These are phyloP conservation scores for Pteria penguin DNA, from an alignment of 2,888 invertebrate genomes.

Conservation along the genomic window DNA sequence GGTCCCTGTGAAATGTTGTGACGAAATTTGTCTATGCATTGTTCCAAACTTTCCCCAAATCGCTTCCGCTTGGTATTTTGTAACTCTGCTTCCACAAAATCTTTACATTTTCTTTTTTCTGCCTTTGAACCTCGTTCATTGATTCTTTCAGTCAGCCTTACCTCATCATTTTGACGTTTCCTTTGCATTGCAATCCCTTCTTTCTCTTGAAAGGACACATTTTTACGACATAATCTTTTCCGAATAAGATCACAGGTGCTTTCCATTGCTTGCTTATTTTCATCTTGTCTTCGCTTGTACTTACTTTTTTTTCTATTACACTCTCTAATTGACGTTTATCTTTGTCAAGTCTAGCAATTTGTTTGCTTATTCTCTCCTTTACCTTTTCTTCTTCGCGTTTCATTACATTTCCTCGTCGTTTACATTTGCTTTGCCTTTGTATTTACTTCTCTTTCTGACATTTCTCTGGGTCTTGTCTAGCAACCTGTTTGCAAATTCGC, in stretches of 20 bases:
- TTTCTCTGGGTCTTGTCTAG: too few relatives aligned
- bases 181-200: neutral
- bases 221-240: neutral
- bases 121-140: neutral
- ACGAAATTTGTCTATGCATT: conserved; percentile 18
- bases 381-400: neutral
- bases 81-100: conserved; percentile 1
- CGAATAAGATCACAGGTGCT: neutral
- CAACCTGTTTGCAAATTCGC: too few relatives aligned
- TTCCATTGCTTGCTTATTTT: neutral
- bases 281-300: neutral
- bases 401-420: neutral
- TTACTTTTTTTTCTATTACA: too few relatives aligned
- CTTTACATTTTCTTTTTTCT: neutral
- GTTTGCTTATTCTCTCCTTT: neutral
- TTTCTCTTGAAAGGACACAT: neutral
- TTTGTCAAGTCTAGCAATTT: neutral
- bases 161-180: neutral
- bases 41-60: neutral
- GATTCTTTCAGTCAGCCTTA: neutral
- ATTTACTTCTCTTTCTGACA: accelerated
- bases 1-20: conserved; percentile 14
- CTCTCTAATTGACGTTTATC: too few relatives aligned
- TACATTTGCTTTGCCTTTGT: neutral
- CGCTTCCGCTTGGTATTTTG: neutral